Evolutionary conservation across 1,140 invertebrate species (phyloP).

Genomic region (Bombus turneri): DNA sequence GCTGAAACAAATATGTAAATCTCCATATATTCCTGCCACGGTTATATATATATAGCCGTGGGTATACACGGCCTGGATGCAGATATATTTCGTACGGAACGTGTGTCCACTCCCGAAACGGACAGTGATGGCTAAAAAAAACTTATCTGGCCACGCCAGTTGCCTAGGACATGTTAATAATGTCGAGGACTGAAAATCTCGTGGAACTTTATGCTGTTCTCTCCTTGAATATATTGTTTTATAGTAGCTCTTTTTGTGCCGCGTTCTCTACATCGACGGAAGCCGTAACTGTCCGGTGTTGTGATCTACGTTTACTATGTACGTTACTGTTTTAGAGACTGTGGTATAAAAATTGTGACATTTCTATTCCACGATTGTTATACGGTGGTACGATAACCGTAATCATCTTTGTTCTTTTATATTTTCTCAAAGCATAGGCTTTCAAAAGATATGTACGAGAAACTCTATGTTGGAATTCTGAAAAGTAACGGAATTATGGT

Average conservation of each 20-base stretch:
- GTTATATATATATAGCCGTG: conserved; percentile 20
- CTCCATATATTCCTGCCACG: conserved; percentile 55
- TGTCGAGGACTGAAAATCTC: conserved; percentile 19
- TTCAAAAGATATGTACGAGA: too few species aligned
- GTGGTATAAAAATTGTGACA: too few species aligned
- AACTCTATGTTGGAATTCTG: background rate
- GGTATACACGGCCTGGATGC: conserved; percentile 10
- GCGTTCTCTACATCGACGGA: background rate
- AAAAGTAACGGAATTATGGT: background rate
- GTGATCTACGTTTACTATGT: too few species aligned
- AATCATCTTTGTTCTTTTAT: too few species aligned
- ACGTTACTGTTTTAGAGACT: too few species aligned
- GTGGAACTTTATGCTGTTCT: background rate
- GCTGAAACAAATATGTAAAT: conserved; percentile 70
- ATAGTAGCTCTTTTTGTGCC: background rate
- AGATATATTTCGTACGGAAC: conserved; percentile 41
- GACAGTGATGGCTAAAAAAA: conserved; percentile 50
- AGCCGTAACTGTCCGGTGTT: too few species aligned
- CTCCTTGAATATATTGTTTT: background rate
- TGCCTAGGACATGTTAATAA: conserved; percentile 52
- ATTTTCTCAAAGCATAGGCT: too few species aligned
- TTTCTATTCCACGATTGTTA: too few species aligned
- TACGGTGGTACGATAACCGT: too few species aligned
- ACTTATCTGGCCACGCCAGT: conserved; percentile 45
- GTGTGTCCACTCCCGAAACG: conserved; percentile 20